Evolutionary conservation across 2,797 vertebrate species (phyloP), one percentile per base, ranked within the genome.

Genomic region (Periophthalmus magnuspinnatus): DNA sequence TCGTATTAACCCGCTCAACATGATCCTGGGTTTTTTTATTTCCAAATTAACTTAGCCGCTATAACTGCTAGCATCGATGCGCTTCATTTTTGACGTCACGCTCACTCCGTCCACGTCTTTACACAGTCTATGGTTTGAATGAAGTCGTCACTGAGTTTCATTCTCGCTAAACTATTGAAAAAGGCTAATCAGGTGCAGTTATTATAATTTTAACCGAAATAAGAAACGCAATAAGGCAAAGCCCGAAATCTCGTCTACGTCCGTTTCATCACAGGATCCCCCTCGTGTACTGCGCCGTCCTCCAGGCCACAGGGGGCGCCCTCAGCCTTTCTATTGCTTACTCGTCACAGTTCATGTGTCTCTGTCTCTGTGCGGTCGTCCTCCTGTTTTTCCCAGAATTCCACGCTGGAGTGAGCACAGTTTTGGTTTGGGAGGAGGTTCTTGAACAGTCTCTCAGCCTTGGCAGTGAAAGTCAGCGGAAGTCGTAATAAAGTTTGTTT

Each of bases 201-300:
- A 45, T 45, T 45, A 45, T 45, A 45, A 45, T 45, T 45, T 10
- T 14, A 14, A 45, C 41, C 13, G 41, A 45, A 45, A 81, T 87
- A 82, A 89, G 82, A 91, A 77, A 84, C 21, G 90, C 86, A 80
- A 87, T 92, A 94, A 94, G 93, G 93, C 93, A 93, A 91, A 92
- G 87, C 90, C 88, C 84, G 77, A 89, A 84, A 69, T 83, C 82
- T 86, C 81, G 80, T 83, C 75, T 71, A 66, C 71, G 65, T 48
- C 50, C 77, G 66, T 76, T 76, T 71, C 79, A 70, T 86, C 83
- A 77, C 72, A 73, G 65, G 74, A 50, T 4, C 50, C 69, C 55
- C 61, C 59, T 34, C 34, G 24, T 78, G 74, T 62, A 69, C 65
- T 60, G 56, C 5, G 45, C 69, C 71, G 13, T 71, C 69, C 38